Evolutionary conservation across 23 tunicate species (phyloP).

Genomic region (Trididemnum miniatum): DNA sequence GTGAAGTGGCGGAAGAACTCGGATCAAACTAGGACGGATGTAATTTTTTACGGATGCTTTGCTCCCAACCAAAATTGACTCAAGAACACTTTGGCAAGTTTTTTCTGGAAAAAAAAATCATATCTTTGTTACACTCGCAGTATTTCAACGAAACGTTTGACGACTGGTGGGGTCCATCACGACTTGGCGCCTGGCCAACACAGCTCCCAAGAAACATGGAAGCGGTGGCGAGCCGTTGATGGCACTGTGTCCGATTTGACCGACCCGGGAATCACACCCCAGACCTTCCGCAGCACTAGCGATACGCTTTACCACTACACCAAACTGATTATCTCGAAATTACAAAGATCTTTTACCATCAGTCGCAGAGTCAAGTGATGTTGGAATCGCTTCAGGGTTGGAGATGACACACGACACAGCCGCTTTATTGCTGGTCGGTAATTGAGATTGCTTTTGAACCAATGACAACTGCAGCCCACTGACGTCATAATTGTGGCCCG

Average conservation of each 20-base stretch:
- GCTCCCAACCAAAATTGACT: slow-evolving; percentile 63
- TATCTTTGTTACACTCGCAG: no score
- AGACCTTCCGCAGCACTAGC: no score
- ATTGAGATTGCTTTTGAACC: slow-evolving; percentile 90
- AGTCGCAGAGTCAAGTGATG: not conserved
- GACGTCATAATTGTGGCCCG: slow-evolving; percentile 45
- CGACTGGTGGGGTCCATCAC: no score
- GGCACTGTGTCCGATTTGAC: no score
- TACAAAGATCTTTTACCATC: no score
- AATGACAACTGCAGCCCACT: slow-evolving; percentile 82
- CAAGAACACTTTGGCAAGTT: slow-evolving; percentile 40
- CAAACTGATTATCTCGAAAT: no score
- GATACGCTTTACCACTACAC: no score
- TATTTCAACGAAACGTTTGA: no score
- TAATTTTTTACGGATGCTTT: slow-evolving; percentile 54
- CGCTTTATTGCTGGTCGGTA: slow-evolving; percentile 66
- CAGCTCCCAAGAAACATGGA: no score
- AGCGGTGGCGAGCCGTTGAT: no score
- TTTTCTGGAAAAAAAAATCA: not conserved
- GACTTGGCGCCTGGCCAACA: no score
- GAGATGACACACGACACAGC: slow-evolving; percentile 73
- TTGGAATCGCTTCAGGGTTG: slow-evolving; percentile 36
- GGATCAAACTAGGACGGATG: slow-evolving; percentile 69
- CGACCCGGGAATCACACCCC: no score
- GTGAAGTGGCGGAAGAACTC: slow-evolving; percentile 78